Conservation (phyloP, 1,140 invertebrate species). For the Mactra quadrangularis region DNA sequence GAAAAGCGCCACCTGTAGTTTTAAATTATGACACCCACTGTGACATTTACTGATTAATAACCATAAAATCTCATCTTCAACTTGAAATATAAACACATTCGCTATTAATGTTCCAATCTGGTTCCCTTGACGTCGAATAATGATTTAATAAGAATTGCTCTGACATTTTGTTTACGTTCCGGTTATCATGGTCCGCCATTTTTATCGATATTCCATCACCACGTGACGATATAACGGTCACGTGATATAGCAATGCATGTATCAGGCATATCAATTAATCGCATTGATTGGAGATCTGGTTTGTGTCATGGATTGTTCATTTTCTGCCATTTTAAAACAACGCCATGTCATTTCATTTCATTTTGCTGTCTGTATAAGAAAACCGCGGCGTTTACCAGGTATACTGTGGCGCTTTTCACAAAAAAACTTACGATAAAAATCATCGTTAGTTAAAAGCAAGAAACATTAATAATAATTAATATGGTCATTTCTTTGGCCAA, state of each 20-base stretch:
- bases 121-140: conserved; percentile 39
- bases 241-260: conserved; percentile 13
- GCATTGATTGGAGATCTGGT: conserved; percentile 24
- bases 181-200: conserved; percentile 35
- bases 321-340: neutral
- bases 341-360: neutral
- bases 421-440: too few species aligned
- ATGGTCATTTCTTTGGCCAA: neutral
- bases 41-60: conserved; percentile 30
- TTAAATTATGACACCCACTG: conserved; percentile 15
- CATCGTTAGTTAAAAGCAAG: too few species aligned
- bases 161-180: conserved; percentile 46
- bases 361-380: neutral
- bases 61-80: conserved; percentile 2
- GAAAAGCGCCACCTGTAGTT: too few species aligned
- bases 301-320: conserved; percentile 21
- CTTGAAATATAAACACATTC: conserved; percentile 4
- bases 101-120: neutral
- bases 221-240: conserved; percentile 46
- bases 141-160: conserved; percentile 17
- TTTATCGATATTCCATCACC: conserved; percentile 40
- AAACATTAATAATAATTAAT: neutral
- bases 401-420: too few species aligned
- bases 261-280: conserved; percentile 12
- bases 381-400: neutral